Percentiles rank a stretch among this genome's conserved stretches.
Evolutionary conservation across 2,888 invertebrate genomes (phyloP).

Genomic region (Stenodema calcarata): DNA sequence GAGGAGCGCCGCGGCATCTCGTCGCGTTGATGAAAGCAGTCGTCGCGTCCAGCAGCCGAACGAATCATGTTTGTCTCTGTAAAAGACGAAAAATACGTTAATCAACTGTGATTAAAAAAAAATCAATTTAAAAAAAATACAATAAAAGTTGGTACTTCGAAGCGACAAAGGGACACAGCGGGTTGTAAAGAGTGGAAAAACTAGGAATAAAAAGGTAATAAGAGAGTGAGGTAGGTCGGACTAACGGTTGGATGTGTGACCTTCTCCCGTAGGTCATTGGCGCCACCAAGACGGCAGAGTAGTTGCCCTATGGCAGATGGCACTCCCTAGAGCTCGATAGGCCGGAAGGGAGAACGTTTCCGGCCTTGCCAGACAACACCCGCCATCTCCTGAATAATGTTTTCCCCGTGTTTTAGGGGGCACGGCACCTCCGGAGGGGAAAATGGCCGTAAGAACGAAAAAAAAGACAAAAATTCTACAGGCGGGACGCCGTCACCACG

Average conservation of each 20-base stretch:
- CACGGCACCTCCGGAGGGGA: no score
- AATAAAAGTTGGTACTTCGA: no score
- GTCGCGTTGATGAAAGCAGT: background rate
- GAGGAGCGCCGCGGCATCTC: background rate
- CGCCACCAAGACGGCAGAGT: conserved; percentile 41
- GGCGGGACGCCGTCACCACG: no score
- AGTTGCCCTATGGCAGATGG: conserved; percentile 33
- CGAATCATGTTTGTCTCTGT: no score
- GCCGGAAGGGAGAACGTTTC: conserved; percentile 25
- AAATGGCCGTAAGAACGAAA: no score
- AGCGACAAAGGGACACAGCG: background rate
- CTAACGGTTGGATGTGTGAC: conserved; percentile 49
- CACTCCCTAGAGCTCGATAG: conserved; percentile 1
- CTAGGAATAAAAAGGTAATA: conserved; percentile 16
- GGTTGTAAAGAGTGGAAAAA: background rate
- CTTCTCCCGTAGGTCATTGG: conserved; percentile 45
- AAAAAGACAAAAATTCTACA: no score
- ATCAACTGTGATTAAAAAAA: no score
- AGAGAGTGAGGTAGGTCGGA: conserved; percentile 44
- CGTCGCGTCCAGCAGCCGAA: background rate
- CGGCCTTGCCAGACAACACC: background rate
- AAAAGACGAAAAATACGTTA: no score
- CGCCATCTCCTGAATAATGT: no score
- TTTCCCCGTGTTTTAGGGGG: no score
- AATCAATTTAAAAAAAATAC: no score